Evolutionary conservation across 1,140 invertebrate genomes (phyloP), one percentile per base, ranked within the genome.

Genomic region (Meloidogyne chitwoodi): DNA sequence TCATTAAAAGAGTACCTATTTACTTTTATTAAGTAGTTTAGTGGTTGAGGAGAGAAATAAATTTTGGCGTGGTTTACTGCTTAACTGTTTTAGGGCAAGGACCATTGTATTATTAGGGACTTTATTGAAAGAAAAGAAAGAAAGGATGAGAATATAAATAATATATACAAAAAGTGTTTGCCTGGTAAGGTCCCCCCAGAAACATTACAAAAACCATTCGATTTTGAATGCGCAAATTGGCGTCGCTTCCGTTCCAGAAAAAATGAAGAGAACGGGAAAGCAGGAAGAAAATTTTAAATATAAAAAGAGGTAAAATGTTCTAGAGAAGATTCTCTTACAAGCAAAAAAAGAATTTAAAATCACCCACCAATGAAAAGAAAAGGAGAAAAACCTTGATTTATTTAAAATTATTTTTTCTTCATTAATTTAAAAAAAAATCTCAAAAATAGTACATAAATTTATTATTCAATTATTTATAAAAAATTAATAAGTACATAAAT

Each of bases 211-310:
- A 61, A 61, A 34, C 31, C 61, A 73, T 64, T 63, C 65, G 61
- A 63, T 73, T 73, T 73, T 73, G 70, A 73, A 73, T 73, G 70
- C 70, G 70, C 70, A 73, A 73, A 73, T 73, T 73, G 70, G 70
- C 70, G 70, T 73, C 70, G 38, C 56, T 73, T 73, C 64, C 70
- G 70, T 62, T 73, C 44, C 27, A 29, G 29, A 48, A 44, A 26
- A 31, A 62, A 31, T 38, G 22, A 38, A 29, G 22, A 24, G 24
- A 63, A 62, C 70, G 56, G 64, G 24, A n/a, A 64, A 62, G 14
- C 16, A 11, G 19, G n/a, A 31, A 48, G 69, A 16, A 44, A 22
- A 44, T 31, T 19, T 31, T 6, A 67, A 24, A 67, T 29, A 29
- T n/a, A n/a, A n/a, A n/a, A 10, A 19, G 24, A 24, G 16, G 16